phyloP scores from a whole-genome alignment of 1,140 invertebrate species.

The Periplaneta americana region DNA sequence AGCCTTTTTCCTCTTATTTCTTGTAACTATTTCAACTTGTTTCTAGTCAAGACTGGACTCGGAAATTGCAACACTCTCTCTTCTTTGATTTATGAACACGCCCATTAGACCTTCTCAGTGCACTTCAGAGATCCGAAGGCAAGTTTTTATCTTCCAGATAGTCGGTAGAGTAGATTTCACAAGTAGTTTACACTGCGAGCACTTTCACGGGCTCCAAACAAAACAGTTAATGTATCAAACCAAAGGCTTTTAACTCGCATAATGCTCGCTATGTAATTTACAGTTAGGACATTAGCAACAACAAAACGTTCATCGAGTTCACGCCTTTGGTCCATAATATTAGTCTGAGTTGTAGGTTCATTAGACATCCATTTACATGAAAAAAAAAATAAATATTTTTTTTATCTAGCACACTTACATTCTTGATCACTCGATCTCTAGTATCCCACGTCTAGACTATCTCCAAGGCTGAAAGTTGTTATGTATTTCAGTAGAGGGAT shows the following conservation, averaged over 20 bases:
- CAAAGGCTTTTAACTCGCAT: background rate
- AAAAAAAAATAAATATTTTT: too few species aligned
- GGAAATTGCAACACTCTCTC: background rate
- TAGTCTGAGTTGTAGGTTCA: too few species aligned
- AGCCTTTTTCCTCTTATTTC: background rate
- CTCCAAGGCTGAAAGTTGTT: too few species aligned
- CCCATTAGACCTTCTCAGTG: background rate
- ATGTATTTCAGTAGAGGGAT: too few species aligned
- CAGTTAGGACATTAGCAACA: background rate
- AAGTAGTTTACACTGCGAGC: background rate
- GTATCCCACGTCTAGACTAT: too few species aligned
- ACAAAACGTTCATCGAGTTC: background rate
- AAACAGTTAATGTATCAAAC: background rate
- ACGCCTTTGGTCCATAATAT: too few species aligned
- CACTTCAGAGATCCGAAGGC: background rate
- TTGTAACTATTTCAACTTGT: background rate
- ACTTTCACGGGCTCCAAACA: background rate
- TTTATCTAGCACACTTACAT: too few species aligned
- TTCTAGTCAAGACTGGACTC: background rate
- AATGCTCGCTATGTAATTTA: background rate
- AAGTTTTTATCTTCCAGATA: background rate
- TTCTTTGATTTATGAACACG: background rate
- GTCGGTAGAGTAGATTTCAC: background rate
- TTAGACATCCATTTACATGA: too few species aligned
- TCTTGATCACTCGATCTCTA: too few species aligned